phyloP scores from a whole-genome alignment of 2,888 invertebrate species.

The Eudemis profundana region DNA sequence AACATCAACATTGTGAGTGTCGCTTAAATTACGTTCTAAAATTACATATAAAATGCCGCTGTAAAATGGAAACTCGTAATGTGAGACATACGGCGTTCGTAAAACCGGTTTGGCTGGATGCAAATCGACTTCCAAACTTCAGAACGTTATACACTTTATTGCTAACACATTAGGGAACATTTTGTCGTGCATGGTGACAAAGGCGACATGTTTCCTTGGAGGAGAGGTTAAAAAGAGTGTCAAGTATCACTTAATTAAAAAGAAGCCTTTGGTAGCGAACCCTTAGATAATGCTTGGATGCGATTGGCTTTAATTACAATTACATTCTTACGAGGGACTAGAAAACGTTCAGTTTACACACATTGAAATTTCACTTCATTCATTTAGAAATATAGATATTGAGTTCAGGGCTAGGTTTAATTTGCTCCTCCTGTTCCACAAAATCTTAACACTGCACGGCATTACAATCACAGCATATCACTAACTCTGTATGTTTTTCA shows the following conservation, averaged over 20 bases:
- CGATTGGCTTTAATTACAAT: constrained; percentile 59
- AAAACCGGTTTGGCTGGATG: constrained; percentile 65
- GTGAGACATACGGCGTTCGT: constrained; percentile 41
- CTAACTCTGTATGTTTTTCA: too few species aligned
- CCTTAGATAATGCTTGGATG: constrained; percentile 62
- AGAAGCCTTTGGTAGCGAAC: constrained; percentile 71
- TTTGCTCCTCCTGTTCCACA: too few species aligned
- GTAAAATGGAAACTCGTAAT: constrained; percentile 54
- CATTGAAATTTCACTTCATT: not conserved
- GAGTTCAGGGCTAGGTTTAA: too few species aligned
- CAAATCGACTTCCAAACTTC: constrained; percentile 56
- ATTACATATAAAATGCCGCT: constrained; percentile 39
- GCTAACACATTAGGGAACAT: constrained; percentile 15
- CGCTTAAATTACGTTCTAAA: constrained; percentile 29
- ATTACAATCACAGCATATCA: too few species aligned
- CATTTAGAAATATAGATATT: too few species aligned
- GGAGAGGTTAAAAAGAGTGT: constrained; percentile 58
- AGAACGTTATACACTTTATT: constrained; percentile 43
- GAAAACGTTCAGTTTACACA: constrained; percentile 9
- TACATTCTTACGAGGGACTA: constrained; percentile 44
- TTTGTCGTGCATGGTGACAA: not conserved
- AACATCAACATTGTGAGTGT: constrained; percentile 1
- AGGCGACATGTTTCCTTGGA: constrained; percentile 34
- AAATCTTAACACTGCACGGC: too few species aligned
- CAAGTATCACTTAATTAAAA: constrained; percentile 74